Evolutionary conservation across 1,140 invertebrate genomes (phyloP).

Genomic region (Atta texana): DNA sequence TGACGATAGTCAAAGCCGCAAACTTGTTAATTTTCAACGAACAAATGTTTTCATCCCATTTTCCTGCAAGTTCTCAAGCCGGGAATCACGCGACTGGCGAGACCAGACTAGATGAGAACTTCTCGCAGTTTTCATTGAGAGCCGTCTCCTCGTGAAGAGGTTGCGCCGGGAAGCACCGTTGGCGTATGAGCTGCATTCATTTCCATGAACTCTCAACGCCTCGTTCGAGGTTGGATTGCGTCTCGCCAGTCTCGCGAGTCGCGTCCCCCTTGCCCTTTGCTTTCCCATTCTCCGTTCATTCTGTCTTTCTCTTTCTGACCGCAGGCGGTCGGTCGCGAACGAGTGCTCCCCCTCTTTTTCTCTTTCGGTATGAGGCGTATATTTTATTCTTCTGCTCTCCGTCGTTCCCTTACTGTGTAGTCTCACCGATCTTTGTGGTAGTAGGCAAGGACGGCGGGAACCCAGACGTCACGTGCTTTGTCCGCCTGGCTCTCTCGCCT

Average conservation of each 20-base stretch:
- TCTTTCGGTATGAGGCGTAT: constrained; percentile 25
- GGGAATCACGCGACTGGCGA: constrained; percentile 13
- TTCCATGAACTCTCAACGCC: constrained; percentile 62
- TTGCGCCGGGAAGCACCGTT: constrained; percentile 19
- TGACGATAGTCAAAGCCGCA: constrained; percentile 13
- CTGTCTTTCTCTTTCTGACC: neutral
- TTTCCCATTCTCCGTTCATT: neutral
- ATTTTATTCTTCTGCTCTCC: constrained; percentile 41
- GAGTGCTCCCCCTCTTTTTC: neutral
- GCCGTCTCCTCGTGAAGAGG: constrained; percentile 21
- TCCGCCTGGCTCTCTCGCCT: constrained; percentile 55
- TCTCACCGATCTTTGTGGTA: constrained; percentile 42
- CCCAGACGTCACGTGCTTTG: constrained; percentile 79
- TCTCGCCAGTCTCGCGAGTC: constrained; percentile 12
- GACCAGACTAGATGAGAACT: neutral
- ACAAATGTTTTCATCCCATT: constrained; percentile 27
- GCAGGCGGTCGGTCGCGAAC: constrained; percentile 10
- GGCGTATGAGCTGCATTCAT: constrained; percentile 52
- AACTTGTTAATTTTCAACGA: constrained; percentile 37
- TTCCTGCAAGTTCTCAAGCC: constrained; percentile 31
- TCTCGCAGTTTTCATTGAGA: constrained; percentile 33
- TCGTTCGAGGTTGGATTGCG: constrained; percentile 51
- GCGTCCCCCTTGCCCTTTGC: constrained; percentile 26
- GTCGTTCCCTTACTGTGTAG: constrained; percentile 21
- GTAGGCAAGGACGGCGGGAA: constrained; percentile 71